Evolutionary conservation across 2,113 vertebrate species (phyloP).

Genomic region (Leucopsar rothschildi): DNA sequence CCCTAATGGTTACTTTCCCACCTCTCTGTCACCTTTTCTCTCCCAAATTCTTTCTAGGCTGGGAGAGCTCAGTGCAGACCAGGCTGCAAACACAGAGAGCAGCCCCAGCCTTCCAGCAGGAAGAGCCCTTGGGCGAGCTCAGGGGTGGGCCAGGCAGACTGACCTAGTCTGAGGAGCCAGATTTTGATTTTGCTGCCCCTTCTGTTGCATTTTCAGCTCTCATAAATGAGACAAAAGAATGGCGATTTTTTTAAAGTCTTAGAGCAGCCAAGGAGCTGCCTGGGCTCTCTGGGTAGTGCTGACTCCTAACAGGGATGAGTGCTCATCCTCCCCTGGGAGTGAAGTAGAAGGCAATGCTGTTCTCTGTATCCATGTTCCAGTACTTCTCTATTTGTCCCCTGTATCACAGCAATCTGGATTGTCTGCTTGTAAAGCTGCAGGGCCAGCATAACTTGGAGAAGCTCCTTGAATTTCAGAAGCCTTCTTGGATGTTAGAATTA

Average conservation of each 20-base stretch:
- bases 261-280: not conserved
- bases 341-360: not conserved
- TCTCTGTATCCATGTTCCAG: not conserved
- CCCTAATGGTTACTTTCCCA: not conserved
- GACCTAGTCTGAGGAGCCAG: not conserved
- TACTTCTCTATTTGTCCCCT: not conserved
- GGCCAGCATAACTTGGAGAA: not conserved
- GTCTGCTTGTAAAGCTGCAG: not conserved
- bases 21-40: not conserved
- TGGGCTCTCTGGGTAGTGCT: not conserved
- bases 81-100: not conserved
- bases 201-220: not conserved
- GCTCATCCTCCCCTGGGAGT: not conserved
- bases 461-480: not conserved
- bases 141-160: not conserved
- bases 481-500: not conserved
- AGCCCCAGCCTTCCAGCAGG: not conserved
- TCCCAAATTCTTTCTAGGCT: not conserved
- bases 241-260: not conserved
- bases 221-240: not conserved
- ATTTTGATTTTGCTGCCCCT: not conserved
- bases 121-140: not conserved
- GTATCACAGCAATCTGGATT: not conserved
- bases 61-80: fast-evolving
- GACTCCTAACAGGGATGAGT: not conserved